phyloP scores from a whole-genome alignment of 2,888 invertebrate genomes.

The Apoderus coryli region DNA sequence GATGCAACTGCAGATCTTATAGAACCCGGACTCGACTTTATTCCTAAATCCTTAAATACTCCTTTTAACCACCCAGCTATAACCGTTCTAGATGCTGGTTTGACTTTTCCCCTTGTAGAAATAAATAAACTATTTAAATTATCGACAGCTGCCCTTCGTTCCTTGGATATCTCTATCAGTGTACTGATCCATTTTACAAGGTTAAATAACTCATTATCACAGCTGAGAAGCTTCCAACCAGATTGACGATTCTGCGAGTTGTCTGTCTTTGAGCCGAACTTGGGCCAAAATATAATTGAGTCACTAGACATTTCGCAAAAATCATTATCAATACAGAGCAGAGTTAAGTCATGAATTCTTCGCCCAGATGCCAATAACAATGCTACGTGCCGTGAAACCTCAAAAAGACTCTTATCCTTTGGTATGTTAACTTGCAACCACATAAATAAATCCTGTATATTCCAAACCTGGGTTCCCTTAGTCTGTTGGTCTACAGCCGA shows the following conservation, averaged over 20 bases:
- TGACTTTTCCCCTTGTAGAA: constrained; percentile 13
- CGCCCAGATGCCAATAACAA: constrained; percentile 13
- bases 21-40: constrained; percentile 11
- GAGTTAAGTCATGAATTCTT: constrained; percentile 12
- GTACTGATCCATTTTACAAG: constrained; percentile 10
- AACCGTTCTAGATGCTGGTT: constrained; percentile 9
- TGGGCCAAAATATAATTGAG: too few relatives aligned
- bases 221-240: constrained; percentile 12
- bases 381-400: constrained; percentile 12
- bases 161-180: constrained; percentile 8
- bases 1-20: constrained; percentile 12
- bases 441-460: constrained; percentile 8
- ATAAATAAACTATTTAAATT: constrained; percentile 11
- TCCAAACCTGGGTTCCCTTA: constrained; percentile 9
- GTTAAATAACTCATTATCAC: constrained; percentile 8
- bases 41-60: constrained; percentile 7
- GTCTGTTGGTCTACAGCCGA: constrained; percentile 1
- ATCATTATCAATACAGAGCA: constrained; percentile 12
- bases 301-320: too few relatives aligned
- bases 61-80: constrained; percentile 13
- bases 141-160: constrained; percentile 4
- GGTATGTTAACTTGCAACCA: constrained; percentile 6
- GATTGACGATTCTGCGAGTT: constrained; percentile 10
- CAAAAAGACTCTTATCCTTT: constrained; percentile 10
- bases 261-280: constrained; percentile 20